Conservation (phyloP, 2,888 invertebrate species). For the Strigamia maritima region DNA sequence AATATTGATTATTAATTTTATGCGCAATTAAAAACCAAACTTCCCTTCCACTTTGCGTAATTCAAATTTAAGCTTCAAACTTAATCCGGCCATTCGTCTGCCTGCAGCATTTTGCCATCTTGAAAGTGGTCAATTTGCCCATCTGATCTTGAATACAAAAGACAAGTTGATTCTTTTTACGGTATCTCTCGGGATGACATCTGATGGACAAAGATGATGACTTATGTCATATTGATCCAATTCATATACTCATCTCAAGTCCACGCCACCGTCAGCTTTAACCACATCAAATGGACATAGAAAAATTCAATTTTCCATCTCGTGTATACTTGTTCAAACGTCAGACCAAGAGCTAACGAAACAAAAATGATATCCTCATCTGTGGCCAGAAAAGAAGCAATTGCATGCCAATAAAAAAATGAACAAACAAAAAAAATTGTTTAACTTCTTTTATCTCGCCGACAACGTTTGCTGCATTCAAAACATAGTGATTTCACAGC, state of each 20-base stretch:
- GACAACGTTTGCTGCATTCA: neutral
- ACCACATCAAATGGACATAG: constrained; percentile 15
- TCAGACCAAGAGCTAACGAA: constrained; percentile 7
- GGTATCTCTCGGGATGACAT: neutral
- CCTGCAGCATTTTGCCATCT: too few relatives aligned
- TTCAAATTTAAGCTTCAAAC: too few relatives aligned
- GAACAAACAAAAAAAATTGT: neutral
- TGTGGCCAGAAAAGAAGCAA: neutral
- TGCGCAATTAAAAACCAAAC: too few relatives aligned
- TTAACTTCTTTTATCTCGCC: neutral
- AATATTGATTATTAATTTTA: too few relatives aligned
- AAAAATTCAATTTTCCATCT: constrained; percentile 13
- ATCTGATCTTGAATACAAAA: neutral
- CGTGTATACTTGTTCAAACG: neutral
- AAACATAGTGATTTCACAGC: too few relatives aligned
- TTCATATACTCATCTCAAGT: neutral
- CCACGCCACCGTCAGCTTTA: neutral
- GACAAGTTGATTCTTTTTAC: constrained; percentile 2
- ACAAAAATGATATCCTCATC: neutral
- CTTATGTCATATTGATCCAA: constrained; percentile 9
- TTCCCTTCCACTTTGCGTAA: too few relatives aligned
- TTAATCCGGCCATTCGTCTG: neutral
- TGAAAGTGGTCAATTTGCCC: neutral
- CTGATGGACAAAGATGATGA: constrained; percentile 12
- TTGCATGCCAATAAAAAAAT: neutral